Evolutionary conservation across 2,888 invertebrate species (phyloP), one percentile per base, ranked within the genome.

Genomic region (Oegoconia quadripuncta): DNA sequence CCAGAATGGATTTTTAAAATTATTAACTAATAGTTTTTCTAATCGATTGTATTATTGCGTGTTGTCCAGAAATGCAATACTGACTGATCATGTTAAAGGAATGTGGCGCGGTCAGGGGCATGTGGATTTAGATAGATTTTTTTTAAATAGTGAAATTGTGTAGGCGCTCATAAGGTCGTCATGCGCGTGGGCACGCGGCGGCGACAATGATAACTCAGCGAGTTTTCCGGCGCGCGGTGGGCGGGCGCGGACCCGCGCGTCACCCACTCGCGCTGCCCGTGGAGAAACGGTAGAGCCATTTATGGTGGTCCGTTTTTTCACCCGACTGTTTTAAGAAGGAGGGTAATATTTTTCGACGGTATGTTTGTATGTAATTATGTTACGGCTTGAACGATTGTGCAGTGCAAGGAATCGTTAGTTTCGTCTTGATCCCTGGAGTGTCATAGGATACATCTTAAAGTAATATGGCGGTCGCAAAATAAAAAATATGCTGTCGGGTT

Each of bases 161-260:
- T 37, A 46, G 46, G 39, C 39, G 14, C 18, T 39, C 37, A 34
- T 45, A 42, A 40, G 15, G 14, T 8, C 15, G 34, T 34, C 9
- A 17, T 7, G 37, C 32, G 39, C 39, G 72, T 73, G 80, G 74
- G 71, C 78, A 77, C 47, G 47, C 45, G 2, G 5, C 40, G 77
- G 65, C 62, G 81, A 83, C 81, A 82, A 71, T 78, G 76, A 78
- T 69, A 80, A 74, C 64, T 83, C 80, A 77, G 52, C 79, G 66
- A 46, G 54, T 62, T 41, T 49, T 46, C 51, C 35, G 14, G 55
- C 54, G 59, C 60, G 58, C 52, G 58, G 64, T 51, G 52, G 59
- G 61, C 56, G 54, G 41, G 34, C 45, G 52, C 42, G 46, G 16
- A 11, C n/a, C 7, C 18, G 11, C 8, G 15, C 17, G 33, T 6